These are phyloP conservation scores for Drosophila melanosoma DNA, from an alignment of 2,888 invertebrate genomes.

Conservation along the genomic window DNA sequence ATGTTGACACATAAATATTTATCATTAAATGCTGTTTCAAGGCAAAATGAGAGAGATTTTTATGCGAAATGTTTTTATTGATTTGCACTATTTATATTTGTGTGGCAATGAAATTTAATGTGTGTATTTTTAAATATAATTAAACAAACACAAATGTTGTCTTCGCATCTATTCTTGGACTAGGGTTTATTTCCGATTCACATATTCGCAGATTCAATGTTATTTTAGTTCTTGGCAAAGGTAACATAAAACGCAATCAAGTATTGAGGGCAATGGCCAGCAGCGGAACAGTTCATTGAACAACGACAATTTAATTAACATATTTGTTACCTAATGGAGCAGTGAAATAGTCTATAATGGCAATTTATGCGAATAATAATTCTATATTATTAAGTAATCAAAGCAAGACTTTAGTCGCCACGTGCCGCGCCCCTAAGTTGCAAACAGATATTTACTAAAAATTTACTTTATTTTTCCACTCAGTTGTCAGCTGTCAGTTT, in stretches of 20 bases:
- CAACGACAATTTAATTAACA: not conserved
- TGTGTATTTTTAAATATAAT: not conserved
- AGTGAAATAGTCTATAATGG: constrained; percentile 10
- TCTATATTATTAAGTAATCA: constrained; percentile 26
- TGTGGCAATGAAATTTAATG: not conserved
- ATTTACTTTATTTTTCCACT: constrained; percentile 7
- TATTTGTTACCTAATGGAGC: not conserved
- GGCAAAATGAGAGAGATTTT: not conserved
- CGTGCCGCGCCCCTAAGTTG: not conserved
- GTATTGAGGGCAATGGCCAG: constrained; percentile 14
- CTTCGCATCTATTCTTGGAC: not conserved
- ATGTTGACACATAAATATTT: not conserved
- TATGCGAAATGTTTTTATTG: not conserved
- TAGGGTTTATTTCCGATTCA: not conserved
- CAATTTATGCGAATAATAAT: constrained; percentile 26
- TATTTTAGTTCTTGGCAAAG: not conserved
- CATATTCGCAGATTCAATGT: not conserved
- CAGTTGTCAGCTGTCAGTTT: not conserved
- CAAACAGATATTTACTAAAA: not conserved
- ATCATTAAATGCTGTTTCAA: not conserved
- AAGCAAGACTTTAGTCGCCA: not conserved
- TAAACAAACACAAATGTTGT: not conserved
- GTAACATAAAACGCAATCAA: not conserved
- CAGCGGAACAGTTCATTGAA: not conserved
- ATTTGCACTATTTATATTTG: not conserved